phyloP scores from a whole-genome alignment of 2,113 vertebrate species.

The Syrrhaptes paradoxus region DNA sequence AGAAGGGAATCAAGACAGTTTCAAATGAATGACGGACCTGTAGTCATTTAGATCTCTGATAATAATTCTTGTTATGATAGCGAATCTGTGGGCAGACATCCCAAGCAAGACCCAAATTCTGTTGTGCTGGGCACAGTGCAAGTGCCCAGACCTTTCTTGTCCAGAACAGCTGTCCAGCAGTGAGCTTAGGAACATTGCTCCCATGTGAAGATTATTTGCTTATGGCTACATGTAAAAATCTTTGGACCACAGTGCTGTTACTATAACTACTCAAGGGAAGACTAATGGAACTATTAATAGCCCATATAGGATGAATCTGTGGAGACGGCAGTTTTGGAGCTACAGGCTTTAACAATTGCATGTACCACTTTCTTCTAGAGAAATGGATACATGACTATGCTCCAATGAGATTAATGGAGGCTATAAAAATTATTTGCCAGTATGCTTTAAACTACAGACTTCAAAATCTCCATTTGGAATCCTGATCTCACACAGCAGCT shows the following conservation, averaged over 20 bases:
- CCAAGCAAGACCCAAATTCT: neutral
- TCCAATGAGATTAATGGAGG: conserved; percentile 9
- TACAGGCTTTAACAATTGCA: neutral
- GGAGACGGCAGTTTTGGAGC: neutral
- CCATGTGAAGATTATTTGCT: neutral
- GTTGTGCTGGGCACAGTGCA: neutral
- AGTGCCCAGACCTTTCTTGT: neutral
- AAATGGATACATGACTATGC: neutral
- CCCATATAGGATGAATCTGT: neutral
- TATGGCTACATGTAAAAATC: neutral
- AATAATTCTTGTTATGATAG: neutral
- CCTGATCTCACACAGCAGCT: neutral
- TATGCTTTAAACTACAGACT: neutral
- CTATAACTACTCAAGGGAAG: neutral
- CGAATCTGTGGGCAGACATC: neutral
- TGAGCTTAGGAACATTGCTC: neutral
- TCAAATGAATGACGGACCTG: neutral
- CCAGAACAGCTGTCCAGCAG: neutral
- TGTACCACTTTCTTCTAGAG: neutral
- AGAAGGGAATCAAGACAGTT: neutral
- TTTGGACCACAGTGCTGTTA: neutral
- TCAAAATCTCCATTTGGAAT: neutral
- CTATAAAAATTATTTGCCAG: conserved; percentile 14
- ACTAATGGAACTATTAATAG: conserved; percentile 2
- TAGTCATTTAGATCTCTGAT: neutral